Conservation (phyloP, 2,113 vertebrate species). For the Myrmophylax atrothorax region DNA sequence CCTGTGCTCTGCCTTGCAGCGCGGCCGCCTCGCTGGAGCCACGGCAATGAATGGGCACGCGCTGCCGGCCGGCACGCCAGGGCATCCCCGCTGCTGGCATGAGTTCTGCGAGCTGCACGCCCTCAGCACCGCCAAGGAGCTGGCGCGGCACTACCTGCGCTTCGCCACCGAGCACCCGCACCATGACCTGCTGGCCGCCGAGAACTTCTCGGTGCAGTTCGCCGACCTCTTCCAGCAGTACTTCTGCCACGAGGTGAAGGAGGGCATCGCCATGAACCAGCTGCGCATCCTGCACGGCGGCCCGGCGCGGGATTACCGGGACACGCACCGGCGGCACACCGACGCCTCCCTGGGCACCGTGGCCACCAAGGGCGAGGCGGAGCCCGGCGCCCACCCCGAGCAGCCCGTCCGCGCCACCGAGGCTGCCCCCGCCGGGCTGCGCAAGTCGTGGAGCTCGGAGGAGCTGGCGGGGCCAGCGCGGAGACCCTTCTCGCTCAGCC, state of each 20-base stretch:
- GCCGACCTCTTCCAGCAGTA: conserved; percentile 92
- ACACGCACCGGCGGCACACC: conserved; percentile 70
- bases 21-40: conserved; percentile 79
- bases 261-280: conserved; percentile 72
- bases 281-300: conserved; percentile 75
- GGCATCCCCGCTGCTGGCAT: conserved; percentile 87
- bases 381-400: conserved; percentile 55
- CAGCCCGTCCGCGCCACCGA: conserved; percentile 57
- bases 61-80: conserved; percentile 71
- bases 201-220: conserved; percentile 92
- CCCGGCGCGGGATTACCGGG: conserved; percentile 88
- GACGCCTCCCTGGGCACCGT: conserved; percentile 60
- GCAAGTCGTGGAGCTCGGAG: conserved; percentile 83
- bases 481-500: conserved; percentile 82
- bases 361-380: conserved; percentile 67
- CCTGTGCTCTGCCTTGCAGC: conserved; percentile 72
- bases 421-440: conserved; percentile 13
- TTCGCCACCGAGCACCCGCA: conserved; percentile 86
- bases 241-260: conserved; percentile 90
- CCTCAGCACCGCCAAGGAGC: conserved; percentile 86
- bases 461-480: conserved; percentile 71
- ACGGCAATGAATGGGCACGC: conserved; percentile 96
- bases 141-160: conserved; percentile 90
- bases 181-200: conserved; percentile 86
- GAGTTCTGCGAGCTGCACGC: conserved; percentile 98